These are phyloP conservation scores for Eurystomus glaucurus DNA, from an alignment of 2,797 vertebrate species.

Conservation along the genomic window DNA sequence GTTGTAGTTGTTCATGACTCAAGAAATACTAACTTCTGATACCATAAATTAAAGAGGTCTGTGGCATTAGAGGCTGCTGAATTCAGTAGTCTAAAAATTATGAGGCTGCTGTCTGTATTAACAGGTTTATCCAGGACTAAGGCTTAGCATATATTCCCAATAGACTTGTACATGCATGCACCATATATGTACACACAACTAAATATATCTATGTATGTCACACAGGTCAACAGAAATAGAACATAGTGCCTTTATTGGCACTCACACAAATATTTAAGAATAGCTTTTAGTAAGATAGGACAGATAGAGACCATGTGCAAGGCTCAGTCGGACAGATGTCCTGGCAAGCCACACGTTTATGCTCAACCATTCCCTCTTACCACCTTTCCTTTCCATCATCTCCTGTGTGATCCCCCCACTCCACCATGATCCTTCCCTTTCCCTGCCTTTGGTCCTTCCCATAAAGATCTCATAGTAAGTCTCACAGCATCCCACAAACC, in stretches of 20 bases:
- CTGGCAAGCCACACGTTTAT: neutral
- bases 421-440: neutral
- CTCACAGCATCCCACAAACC: neutral
- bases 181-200: neutral
- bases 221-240: neutral
- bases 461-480: neutral
- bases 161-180: neutral
- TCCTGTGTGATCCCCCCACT: accelerated
- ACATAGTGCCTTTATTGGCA: neutral
- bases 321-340: neutral
- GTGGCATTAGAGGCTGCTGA: neutral
- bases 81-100: neutral
- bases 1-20: neutral
- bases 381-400: neutral
- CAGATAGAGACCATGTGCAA: neutral
- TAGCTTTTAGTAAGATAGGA: neutral
- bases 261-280: neutral
- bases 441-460: neutral
- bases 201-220: neutral
- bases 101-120: neutral
- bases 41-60: neutral
- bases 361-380: neutral
- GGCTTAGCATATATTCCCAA: neutral
- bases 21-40: neutral
- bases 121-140: neutral